These are phyloP conservation scores for Lycaena phlaeas DNA, from an alignment of 2,888 invertebrate species.

Conservation along the genomic window DNA sequence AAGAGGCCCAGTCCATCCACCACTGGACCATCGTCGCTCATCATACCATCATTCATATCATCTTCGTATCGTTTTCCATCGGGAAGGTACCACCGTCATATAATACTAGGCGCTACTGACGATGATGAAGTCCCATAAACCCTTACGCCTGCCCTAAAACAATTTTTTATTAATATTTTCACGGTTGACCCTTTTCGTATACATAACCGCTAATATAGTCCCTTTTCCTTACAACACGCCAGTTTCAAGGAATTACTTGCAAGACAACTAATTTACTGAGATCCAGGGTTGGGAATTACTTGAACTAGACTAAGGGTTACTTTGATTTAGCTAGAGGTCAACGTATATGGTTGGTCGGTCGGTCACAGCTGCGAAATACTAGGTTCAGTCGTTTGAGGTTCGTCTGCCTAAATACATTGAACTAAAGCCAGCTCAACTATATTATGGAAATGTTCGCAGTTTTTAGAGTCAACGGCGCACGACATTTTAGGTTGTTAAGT, in stretches of 20 bases:
- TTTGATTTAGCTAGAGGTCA: slow-evolving; percentile 1
- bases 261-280: slow-evolving; percentile 13
- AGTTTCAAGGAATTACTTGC: slow-evolving; percentile 18
- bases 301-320: slow-evolving; percentile 4
- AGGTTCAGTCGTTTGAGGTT: slow-evolving; percentile 49
- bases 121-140: no score
- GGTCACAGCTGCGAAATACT: slow-evolving; percentile 46
- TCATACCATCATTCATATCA: no score
- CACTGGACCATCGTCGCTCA: no score
- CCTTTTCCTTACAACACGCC: slow-evolving; percentile 17
- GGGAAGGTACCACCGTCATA: no score
- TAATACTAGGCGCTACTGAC: no score
- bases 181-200: slow-evolving; percentile 17
- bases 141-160: not conserved
- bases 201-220: slow-evolving; percentile 18
- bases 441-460: slow-evolving; percentile 11
- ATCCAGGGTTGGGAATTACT: not conserved
- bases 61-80: no score
- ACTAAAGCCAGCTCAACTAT: slow-evolving; percentile 13
- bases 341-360: slow-evolving; percentile 11
- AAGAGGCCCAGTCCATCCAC: no score
- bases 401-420: slow-evolving; percentile 42
- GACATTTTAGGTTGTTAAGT: no score
- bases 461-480: no score
- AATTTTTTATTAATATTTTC: slow-evolving; percentile 8